phyloP scores from a whole-genome alignment of 2,888 invertebrate species.

The Lasioglossum calceatum region DNA sequence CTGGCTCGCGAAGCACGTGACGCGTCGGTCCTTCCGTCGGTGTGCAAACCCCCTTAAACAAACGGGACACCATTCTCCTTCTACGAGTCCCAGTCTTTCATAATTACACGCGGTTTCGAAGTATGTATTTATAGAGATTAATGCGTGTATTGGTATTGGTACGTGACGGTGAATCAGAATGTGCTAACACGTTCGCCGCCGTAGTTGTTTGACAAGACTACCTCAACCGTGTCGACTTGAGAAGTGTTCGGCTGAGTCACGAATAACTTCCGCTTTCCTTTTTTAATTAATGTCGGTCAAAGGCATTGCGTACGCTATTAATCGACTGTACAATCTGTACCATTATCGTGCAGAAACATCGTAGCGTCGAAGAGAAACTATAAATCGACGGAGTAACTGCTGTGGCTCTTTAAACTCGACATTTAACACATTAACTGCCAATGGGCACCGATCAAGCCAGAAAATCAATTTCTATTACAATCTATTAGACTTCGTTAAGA shows the following conservation, averaged over 20 bases:
- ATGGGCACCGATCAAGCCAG: too few species aligned
- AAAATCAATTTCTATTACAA: too few species aligned
- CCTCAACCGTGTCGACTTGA: constrained; percentile 2
- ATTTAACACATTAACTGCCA: too few species aligned
- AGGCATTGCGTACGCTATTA: neutral
- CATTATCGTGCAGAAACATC: neutral
- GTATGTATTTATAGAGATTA: neutral
- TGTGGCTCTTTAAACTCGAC: too few species aligned
- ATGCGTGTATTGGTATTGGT: neutral
- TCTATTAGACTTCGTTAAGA: neutral
- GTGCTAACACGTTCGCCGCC: neutral
- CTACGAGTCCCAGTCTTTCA: neutral
- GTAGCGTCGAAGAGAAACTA: neutral
- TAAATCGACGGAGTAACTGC: neutral
- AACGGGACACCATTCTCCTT: constrained; percentile 4
- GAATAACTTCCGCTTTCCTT: constrained; percentile 9
- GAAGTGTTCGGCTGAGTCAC: constrained; percentile 6
- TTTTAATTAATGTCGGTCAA: neutral
- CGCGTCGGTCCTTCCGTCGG: neutral
- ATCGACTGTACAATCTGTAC: neutral
- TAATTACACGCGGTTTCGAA: neutral
- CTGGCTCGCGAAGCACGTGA: neutral
- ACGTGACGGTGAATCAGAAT: neutral
- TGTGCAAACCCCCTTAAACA: neutral
- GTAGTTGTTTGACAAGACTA: neutral